phyloP scores from a whole-genome alignment of 2,797 vertebrate genomes.

The Cirrhinus molitorella region DNA sequence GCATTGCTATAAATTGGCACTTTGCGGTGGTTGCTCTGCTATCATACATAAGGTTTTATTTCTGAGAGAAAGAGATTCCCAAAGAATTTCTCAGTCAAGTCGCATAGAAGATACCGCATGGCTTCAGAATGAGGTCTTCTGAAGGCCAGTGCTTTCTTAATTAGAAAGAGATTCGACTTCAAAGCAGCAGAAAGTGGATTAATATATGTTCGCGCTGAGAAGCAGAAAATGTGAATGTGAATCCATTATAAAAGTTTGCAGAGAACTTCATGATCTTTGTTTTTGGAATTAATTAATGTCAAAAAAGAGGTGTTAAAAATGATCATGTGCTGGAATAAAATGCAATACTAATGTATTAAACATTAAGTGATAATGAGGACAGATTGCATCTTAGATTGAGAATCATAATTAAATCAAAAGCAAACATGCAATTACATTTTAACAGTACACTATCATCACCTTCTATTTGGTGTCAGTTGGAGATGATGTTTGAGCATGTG shows the following conservation, averaged over 20 bases:
- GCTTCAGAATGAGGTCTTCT: conserved; percentile 27
- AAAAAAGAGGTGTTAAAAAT: conserved; percentile 27
- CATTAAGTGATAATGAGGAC: conserved; percentile 30
- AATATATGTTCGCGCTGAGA: not conserved
- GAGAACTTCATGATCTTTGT: conserved; percentile 13
- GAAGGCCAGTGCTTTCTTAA: conserved; percentile 21
- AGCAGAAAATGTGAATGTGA: not conserved
- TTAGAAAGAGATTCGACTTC: conserved; percentile 21
- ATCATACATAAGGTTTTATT: not conserved
- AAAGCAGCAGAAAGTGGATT: conserved; percentile 18
- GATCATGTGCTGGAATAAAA: not conserved
- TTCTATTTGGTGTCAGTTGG: not conserved
- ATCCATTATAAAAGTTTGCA: conserved; percentile 9
- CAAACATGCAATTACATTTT: not conserved
- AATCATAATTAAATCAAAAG: conserved; percentile 45
- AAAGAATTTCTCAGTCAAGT: conserved; percentile 13
- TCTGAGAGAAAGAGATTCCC: not conserved
- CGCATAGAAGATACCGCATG: conserved; percentile 15
- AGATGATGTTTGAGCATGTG: conserved; percentile 17
- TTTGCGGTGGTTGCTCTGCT: not conserved
- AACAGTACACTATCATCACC: conserved; percentile 20
- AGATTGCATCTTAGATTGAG: conserved; percentile 7
- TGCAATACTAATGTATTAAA: not conserved
- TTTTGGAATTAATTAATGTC: conserved; percentile 4
- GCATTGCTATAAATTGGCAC: not conserved